Evolutionary conservation across 30 jellyfish, hydroid and myxozoan genomes (phyloP), one percentile per base, ranked within the genome.

Genomic region (Aurelia aurita complex sp. Pacific): DNA sequence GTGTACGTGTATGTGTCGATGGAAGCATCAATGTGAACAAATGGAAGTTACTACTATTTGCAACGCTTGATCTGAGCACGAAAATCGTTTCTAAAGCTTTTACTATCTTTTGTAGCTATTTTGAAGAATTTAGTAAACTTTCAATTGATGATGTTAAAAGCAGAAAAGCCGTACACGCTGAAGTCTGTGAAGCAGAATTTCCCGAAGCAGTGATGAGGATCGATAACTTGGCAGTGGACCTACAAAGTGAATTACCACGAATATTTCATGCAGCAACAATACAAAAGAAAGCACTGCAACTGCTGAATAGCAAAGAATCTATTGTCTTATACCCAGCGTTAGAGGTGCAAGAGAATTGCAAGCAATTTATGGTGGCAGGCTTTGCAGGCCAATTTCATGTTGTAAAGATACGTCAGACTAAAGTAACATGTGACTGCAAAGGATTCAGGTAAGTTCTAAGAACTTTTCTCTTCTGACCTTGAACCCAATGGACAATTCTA

Each of bases 321-420:
- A 23, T 60, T 66, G 43, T 66, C 3, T 5, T 43, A 35, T 32
- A 12, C 36, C 43, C 76, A 10, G 32, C 76, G 4, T n/a, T 32
- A 17, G 36, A 15, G n/a, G 46, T n/a, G 2, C 42, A n/a, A n/a
- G 76, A 17, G 33, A 29, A n/a, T 5, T n/a, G 43, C 32, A n/a
- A 66, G 76, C 36, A 32, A 13, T 60, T 60, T 5, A n/a, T 66
- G 76, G 76, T 66, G n/a, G 76, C 76, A n/a, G 42, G 42, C 32
- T 66, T 43, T 1, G 46, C 43, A 12, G 76, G 43, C n/a, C 32
- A 43, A 14, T 15, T 15, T 43, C 36, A 66, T 10, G 2, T 40
- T 10, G 76, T 66, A 4, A 66, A 15, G n/a, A 12, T 66, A 12
- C 15, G n/a, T 35, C 15, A 14, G 10, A 10, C 32, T 5, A 12